phyloP scores from a whole-genome alignment of 2,113 vertebrate genomes.

The Paraplagusia blochii region DNA sequence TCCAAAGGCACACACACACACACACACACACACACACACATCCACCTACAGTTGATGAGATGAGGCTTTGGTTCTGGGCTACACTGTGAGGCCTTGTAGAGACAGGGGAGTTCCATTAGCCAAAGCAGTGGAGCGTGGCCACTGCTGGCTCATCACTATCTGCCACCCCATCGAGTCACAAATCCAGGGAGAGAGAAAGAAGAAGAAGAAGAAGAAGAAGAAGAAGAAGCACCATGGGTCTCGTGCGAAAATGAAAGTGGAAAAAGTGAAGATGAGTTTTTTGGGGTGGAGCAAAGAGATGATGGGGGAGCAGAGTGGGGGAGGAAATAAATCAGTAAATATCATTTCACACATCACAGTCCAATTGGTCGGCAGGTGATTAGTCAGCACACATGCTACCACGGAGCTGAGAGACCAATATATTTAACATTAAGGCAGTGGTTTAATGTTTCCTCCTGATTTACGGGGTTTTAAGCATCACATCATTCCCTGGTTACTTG shows the following conservation, averaged over 20 bases:
- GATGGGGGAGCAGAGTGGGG: slow-evolving; percentile 6
- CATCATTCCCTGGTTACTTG: slow-evolving; percentile 66
- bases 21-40: slow-evolving; percentile 23
- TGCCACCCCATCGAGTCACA: slow-evolving; percentile 47
- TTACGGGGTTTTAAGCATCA: slow-evolving; percentile 63
- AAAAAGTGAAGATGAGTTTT: slow-evolving; percentile 30
- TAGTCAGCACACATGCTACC: slow-evolving; percentile 57
- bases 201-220: slow-evolving; percentile 3
- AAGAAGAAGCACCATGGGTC: not conserved
- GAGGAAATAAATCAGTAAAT: slow-evolving; percentile 59
- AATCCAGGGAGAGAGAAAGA: slow-evolving; percentile 29
- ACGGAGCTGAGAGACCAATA: slow-evolving; percentile 62
- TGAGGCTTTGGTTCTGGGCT: slow-evolving; percentile 44
- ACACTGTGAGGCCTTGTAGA: slow-evolving; percentile 62
- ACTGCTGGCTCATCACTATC: slow-evolving; percentile 74
- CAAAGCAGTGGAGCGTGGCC: slow-evolving; percentile 63
- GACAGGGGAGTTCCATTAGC: slow-evolving; percentile 69
- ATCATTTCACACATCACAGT: slow-evolving; percentile 61
- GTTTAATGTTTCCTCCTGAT: slow-evolving; percentile 65
- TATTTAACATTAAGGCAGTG: slow-evolving; percentile 60
- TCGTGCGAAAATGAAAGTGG: slow-evolving; percentile 18
- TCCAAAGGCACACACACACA: not conserved
- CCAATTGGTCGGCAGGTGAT: slow-evolving; percentile 62
- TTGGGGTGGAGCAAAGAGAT: not conserved
- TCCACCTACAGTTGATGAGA: slow-evolving; percentile 36